phyloP scores from a whole-genome alignment of 35 echinoderm and acorn worm genomes.

The Lytechinus pictus region DNA sequence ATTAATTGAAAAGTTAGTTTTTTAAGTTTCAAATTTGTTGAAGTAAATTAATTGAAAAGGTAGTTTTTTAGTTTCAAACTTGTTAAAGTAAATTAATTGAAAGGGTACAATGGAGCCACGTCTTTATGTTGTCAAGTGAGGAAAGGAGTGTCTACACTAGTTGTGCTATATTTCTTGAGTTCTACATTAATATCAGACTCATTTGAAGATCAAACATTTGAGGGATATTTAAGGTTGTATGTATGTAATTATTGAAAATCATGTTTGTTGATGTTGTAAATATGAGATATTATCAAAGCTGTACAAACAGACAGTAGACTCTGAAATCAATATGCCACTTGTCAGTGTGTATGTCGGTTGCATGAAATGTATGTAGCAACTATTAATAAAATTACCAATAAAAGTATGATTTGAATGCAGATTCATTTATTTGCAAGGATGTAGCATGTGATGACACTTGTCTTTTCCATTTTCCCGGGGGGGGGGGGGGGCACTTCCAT shows the following conservation, averaged over 20 bases:
- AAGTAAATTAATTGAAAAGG: no score
- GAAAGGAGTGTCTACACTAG: no score
- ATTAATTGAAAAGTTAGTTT: no score
- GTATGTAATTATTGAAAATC: not conserved
- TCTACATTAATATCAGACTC: not conserved
- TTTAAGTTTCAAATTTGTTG: no score
- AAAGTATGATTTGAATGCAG: not conserved
- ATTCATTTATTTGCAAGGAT: not conserved
- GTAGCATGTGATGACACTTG: not conserved
- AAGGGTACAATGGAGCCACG: no score
- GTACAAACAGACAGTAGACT: not conserved
- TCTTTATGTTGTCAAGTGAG: no score
- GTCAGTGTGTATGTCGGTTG: not conserved
- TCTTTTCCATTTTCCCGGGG: no score
- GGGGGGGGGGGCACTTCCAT: no score
- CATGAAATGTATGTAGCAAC: not conserved
- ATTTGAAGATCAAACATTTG: not conserved
- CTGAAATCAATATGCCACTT: not conserved
- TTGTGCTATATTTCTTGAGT: no score
- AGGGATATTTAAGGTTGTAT: not conserved
- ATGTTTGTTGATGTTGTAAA: not conserved
- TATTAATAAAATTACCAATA: not conserved
- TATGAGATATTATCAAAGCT: slow-evolving; percentile 3
- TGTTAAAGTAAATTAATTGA: no score
- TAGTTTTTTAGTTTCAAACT: no score